These are phyloP conservation scores for Lycia hirtaria DNA, from an alignment of 2,888 invertebrate genomes.

Conservation along the genomic window DNA sequence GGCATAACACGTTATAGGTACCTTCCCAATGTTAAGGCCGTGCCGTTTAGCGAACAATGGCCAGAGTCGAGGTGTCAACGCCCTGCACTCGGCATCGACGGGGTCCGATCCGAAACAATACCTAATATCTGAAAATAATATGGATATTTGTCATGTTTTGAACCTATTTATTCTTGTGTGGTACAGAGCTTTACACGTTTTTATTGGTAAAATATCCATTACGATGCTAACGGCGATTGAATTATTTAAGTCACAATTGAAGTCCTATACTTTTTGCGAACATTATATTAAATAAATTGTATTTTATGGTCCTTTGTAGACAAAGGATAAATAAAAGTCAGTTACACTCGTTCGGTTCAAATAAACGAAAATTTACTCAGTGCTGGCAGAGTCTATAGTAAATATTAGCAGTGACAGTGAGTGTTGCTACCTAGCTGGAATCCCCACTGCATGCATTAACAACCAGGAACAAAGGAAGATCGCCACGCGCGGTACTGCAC, in stretches of 20 bases:
- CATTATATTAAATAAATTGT: background rate
- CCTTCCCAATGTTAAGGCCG: conserved; percentile 35
- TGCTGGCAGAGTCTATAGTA: conserved; percentile 47
- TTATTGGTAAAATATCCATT: background rate
- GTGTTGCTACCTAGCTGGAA: conserved; percentile 47
- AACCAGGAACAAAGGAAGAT: conserved; percentile 59
- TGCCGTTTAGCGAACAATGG: conserved; percentile 48
- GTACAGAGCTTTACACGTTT: conserved; percentile 15
- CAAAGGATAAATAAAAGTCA: conserved; percentile 1
- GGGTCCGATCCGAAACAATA: conserved; percentile 41
- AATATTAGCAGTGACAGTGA: conserved; percentile 45
- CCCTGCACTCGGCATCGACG: conserved; percentile 48
- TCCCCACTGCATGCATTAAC: conserved; percentile 42
- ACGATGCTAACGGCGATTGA: conserved; percentile 1
- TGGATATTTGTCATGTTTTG: conserved; percentile 54
- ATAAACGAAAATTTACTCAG: conserved; percentile 6
- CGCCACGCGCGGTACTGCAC: conserved; percentile 31
- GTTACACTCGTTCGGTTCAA: background rate
- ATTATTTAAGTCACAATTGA: background rate
- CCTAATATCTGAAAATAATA: conserved; percentile 56
- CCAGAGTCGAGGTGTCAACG: conserved; percentile 59
- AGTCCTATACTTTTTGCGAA: background rate
- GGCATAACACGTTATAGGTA: conserved; percentile 13
- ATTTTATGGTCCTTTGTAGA: background rate
- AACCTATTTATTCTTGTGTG: conserved; percentile 45